Evolutionary conservation across 2,797 vertebrate species (phyloP).

Genomic region (Syngnathus acus): DNA sequence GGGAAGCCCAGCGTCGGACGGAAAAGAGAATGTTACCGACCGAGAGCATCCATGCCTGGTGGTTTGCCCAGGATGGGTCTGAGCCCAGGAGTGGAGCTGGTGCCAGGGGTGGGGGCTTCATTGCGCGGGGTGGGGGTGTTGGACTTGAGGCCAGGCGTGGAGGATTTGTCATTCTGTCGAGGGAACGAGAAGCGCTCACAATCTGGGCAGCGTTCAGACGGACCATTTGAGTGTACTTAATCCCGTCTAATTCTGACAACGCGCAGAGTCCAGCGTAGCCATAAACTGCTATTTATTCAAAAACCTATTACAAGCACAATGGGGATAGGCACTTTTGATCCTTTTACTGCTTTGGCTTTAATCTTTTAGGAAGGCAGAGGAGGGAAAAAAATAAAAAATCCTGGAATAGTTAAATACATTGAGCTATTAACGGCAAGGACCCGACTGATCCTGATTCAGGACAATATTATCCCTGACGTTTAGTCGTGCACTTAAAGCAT

Average conservation of each 20-base stretch:
- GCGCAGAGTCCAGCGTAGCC: slow-evolving; percentile 61
- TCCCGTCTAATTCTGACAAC: slow-evolving; percentile 74
- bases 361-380: slow-evolving; percentile 61
- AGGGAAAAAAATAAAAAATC: slow-evolving; percentile 48
- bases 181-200: slow-evolving; percentile 50
- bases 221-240: slow-evolving; percentile 69
- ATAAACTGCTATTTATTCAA: slow-evolving; percentile 75
- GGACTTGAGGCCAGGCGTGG: slow-evolving; percentile 95
- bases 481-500: slow-evolving; percentile 72
- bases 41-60: slow-evolving; percentile 90
- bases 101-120: slow-evolving; percentile 94
- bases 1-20: slow-evolving; percentile 10
- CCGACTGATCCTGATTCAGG: slow-evolving; percentile 68
- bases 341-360: slow-evolving; percentile 66
- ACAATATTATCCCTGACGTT: slow-evolving; percentile 73
- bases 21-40: slow-evolving; percentile 67
- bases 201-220: slow-evolving; percentile 59
- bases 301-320: slow-evolving; percentile 76
- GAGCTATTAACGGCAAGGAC: slow-evolving; percentile 69
- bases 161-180: slow-evolving; percentile 96
- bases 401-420: slow-evolving; percentile 71
- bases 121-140: slow-evolving; percentile 93
- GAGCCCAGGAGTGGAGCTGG: slow-evolving; percentile 91
- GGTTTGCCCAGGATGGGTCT: slow-evolving; percentile 93
- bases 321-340: slow-evolving; percentile 66